Base-by-base conservation (phyloP, 92 coral and sea anemone genomes). In the Phenganax marumi region DNA sequence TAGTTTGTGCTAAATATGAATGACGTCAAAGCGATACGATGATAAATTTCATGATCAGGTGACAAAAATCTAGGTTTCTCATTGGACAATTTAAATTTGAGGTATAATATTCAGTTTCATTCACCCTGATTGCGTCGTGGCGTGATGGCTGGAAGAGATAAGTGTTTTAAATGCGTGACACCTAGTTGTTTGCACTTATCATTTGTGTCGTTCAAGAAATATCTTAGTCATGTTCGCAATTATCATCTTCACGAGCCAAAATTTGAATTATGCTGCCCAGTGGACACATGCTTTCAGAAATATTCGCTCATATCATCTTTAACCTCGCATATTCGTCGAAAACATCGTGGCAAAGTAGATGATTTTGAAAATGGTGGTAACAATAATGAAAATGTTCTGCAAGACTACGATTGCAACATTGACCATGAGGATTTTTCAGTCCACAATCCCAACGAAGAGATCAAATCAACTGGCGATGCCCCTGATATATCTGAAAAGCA, bases 281-380 rank as follows among this genome's bases (percentile, higher is more conserved):
- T 25, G 12, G 26, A 33, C 17, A 46, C 54, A 5, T 86, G 86
- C 50, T 73, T 55, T 69, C 80, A 72, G 76, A 50, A 81, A 22
- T 86, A 80, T 65, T 17, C 12, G 61, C 74, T 86, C 53, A 55
- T 80, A 47, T 80, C 89, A 52, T 80, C 81, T 14, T 86, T 81
- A 39, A 86, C 86, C 6, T 60, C 81, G n/a, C 89, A 86, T 26
- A 71, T 86, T n/a, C 65, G 55, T 50, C 80, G 81, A 80, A 86
- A 79, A 62, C 89, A 86, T 78, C 52, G 75, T 62, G 57, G 19
- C 14, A 79, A 76, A 68, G 33, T 63, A n/a, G n/a, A n/a, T 19
- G 75, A 65, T 3, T 64, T 51, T 13, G 55, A 43, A 4, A 39
- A 51, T 24, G 62, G 68, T 80, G 21, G 19, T 23, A 10, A 50